Percentiles rank a stretch among this genome's conserved stretches.
Conservation (phyloP, 2,113 vertebrate species). For the Cebus imitator region DNA sequence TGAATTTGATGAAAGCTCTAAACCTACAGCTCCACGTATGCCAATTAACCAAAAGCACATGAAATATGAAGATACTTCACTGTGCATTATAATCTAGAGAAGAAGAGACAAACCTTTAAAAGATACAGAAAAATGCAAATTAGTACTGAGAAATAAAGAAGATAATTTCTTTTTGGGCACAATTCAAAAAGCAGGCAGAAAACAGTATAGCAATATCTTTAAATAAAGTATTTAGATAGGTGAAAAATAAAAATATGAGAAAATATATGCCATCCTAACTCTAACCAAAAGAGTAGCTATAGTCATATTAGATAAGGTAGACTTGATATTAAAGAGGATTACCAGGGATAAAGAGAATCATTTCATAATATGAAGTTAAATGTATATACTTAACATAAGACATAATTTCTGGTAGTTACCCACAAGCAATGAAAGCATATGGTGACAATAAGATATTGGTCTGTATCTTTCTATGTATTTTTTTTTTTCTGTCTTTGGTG, state of each 20-base stretch:
- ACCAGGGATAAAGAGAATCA: background rate
- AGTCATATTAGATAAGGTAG: background rate
- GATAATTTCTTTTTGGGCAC: background rate
- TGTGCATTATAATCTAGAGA: background rate
- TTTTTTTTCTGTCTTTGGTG: background rate
- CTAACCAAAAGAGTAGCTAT: background rate
- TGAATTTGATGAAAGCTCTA: background rate
- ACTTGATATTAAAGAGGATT: background rate
- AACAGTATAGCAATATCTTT: background rate
- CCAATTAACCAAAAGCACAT: background rate
- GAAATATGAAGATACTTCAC: background rate
- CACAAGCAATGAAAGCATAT: background rate
- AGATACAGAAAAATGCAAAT: background rate
- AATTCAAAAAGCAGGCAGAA: background rate
- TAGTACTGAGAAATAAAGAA: background rate
- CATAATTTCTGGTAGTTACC: background rate
- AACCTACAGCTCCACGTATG: background rate
- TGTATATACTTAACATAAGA: background rate
- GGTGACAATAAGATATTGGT: background rate
- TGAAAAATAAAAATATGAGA: background rate
- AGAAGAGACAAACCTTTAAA: background rate
- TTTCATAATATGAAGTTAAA: background rate
- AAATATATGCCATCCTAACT: background rate
- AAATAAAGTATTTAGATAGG: background rate
- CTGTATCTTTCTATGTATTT: background rate